A percentile compares a stretch with the other conserved stretches of the same genome.
Evolutionary conservation across 1,140 invertebrate genomes (phyloP).

Genomic region (Phthorimaea operculella): DNA sequence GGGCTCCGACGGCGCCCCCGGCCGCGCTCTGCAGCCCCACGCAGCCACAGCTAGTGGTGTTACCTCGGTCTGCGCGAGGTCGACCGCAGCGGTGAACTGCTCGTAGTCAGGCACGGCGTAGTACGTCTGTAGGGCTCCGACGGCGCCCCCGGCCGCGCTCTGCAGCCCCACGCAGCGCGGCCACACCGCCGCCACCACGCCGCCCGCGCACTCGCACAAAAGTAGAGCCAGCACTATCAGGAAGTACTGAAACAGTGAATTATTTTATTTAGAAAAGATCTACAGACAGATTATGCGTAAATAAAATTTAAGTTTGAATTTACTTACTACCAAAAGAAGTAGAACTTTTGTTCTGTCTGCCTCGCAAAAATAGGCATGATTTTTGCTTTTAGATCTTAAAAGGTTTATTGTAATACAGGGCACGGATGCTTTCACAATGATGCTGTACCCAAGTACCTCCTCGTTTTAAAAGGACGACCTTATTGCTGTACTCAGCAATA

Average conservation of each 20-base stretch:
- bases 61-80: conserved; percentile 51
- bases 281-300: too few relatives aligned
- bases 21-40: conserved; percentile 77
- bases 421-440: too few relatives aligned
- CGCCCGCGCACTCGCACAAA: conserved; percentile 77
- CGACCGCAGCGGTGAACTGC: conserved; percentile 83
- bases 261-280: too few relatives aligned
- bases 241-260: conserved; percentile 73
- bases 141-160: conserved; percentile 73
- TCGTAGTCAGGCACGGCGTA: conserved; percentile 78
- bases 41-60: conserved; percentile 70
- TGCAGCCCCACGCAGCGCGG: conserved; percentile 80
- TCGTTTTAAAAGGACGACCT: too few relatives aligned
- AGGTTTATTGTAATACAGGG: too few relatives aligned
- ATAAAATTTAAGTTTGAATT: too few relatives aligned
- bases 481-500: too few relatives aligned
- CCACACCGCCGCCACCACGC: conserved; percentile 80
- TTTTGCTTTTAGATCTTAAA: too few relatives aligned
- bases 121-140: conserved; percentile 76
- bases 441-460: too few relatives aligned
- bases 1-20: conserved; percentile 72
- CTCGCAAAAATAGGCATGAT: too few relatives aligned
- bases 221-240: conserved; percentile 76
- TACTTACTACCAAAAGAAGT: too few relatives aligned
- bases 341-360: too few relatives aligned